phyloP scores from a whole-genome alignment of 2,797 vertebrate genomes.

The Myotis findleyi region DNA sequence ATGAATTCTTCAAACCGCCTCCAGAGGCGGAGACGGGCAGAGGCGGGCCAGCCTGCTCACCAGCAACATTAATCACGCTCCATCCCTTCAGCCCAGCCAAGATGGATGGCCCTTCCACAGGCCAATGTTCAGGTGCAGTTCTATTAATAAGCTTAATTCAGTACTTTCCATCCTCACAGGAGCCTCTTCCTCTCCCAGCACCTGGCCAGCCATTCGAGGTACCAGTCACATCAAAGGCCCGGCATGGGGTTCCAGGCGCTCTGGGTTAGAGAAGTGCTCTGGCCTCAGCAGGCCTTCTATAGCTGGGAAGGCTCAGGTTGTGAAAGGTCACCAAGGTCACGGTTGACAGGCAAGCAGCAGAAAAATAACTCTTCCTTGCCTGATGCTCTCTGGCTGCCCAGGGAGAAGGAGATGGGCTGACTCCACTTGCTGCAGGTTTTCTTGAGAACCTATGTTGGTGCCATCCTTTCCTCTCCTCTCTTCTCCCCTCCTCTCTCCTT shows the following conservation, averaged over 20 bases:
- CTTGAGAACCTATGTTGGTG: not conserved
- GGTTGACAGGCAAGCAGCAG: not conserved
- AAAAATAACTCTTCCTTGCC: not conserved
- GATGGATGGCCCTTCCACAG: conserved; percentile 40
- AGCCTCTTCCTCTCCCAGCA: not conserved
- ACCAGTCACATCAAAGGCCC: not conserved
- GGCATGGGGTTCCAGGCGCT: not conserved
- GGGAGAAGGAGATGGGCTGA: conserved; percentile 32
- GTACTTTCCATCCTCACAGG: not conserved
- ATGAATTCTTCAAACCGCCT: conserved; percentile 57
- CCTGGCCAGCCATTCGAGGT: not conserved
- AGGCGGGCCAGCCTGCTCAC: not conserved
- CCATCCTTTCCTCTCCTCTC: not conserved
- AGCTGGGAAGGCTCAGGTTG: not conserved
- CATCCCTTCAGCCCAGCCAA: not conserved
- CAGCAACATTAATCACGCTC: conserved; percentile 18
- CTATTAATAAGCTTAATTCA: conserved; percentile 35
- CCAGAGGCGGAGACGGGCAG: not conserved
- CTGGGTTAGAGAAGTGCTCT: not conserved
- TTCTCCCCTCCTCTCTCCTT: not conserved
- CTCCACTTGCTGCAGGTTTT: conserved; percentile 3
- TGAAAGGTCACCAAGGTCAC: conserved; percentile 24
- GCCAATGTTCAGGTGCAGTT: not conserved
- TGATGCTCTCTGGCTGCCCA: conserved; percentile 44
- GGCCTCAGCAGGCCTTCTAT: not conserved